Evolutionary conservation across 2,888 invertebrate species (phyloP).

Genomic region (Caprella mutica): DNA sequence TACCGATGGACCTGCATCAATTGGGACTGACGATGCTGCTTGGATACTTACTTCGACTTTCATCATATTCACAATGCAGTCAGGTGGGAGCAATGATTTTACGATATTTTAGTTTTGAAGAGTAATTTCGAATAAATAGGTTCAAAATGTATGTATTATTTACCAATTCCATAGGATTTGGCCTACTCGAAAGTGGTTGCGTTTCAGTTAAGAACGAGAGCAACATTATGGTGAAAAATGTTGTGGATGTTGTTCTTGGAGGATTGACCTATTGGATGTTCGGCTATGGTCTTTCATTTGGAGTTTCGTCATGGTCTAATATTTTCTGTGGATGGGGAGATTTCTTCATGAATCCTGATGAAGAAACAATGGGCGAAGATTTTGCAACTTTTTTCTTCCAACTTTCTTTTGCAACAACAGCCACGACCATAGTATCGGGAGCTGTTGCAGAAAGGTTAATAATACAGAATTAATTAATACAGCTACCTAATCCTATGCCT

Average conservation of each 20-base stretch:
- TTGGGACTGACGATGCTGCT: slow-evolving; percentile 58
- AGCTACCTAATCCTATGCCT: neutral
- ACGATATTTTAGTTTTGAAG: neutral
- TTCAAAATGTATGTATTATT: no score
- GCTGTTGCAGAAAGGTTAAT: slow-evolving; percentile 92
- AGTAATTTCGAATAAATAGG: neutral
- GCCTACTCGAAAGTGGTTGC: slow-evolving; percentile 84
- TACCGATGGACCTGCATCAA: neutral
- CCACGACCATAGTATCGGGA: slow-evolving; percentile 84
- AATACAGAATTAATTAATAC: slow-evolving; percentile 58
- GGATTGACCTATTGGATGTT: slow-evolving; percentile 90
- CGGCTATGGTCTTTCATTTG: slow-evolving; percentile 85
- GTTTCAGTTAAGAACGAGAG: slow-evolving; percentile 89
- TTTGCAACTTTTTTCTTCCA: slow-evolving; percentile 84
- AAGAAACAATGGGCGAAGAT: slow-evolving; percentile 60
- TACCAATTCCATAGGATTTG: slow-evolving; percentile 64
- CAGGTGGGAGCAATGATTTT: slow-evolving; percentile 48
- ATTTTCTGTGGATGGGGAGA: slow-evolving; percentile 66
- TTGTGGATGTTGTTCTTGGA: slow-evolving; percentile 82
- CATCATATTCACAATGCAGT: slow-evolving; percentile 88
- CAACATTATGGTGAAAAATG: slow-evolving; percentile 95
- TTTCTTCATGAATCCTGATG: slow-evolving; percentile 24
- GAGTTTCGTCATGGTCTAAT: slow-evolving; percentile 57
- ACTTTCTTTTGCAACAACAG: slow-evolving; percentile 75
- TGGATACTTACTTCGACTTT: slow-evolving; percentile 82